phyloP scores from a whole-genome alignment of 2,888 invertebrate genomes.

The Hirtodrosophila confusa region DNA sequence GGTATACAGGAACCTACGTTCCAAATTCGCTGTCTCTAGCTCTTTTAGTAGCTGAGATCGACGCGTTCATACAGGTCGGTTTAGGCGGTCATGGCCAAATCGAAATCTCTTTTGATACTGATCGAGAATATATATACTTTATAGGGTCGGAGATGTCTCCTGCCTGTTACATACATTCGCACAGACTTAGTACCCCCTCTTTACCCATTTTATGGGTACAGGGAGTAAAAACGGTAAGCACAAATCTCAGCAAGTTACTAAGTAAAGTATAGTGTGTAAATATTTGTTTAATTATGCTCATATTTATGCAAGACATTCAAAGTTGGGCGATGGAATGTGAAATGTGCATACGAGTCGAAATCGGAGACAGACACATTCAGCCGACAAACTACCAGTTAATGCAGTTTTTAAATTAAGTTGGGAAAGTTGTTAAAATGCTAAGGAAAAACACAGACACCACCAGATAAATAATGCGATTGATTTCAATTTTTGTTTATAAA shows the following conservation, averaged over 20 bases:
- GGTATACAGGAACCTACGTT: too few relatives aligned
- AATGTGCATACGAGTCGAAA: conserved; percentile 37
- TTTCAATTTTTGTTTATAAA: conserved; percentile 1
- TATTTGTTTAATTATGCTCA: conserved; percentile 77
- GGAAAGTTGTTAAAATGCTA: conserved; percentile 31
- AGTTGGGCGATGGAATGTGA: conserved; percentile 52
- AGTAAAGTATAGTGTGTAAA: conserved; percentile 71
- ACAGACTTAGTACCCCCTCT: too few relatives aligned
- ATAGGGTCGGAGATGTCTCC: too few relatives aligned
- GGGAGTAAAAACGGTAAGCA: conserved; percentile 57
- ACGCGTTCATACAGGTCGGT: too few relatives aligned
- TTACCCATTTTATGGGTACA: too few relatives aligned
- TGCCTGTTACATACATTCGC: too few relatives aligned
- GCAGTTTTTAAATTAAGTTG: conserved; percentile 21
- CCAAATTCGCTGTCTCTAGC: too few relatives aligned
- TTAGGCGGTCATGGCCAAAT: too few relatives aligned
- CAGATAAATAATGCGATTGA: conserved; percentile 6
- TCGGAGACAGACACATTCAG: conserved; percentile 42
- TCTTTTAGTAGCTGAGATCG: too few relatives aligned
- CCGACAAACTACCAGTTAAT: conserved; percentile 4
- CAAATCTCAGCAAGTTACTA: conserved; percentile 56
- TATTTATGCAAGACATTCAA: conserved; percentile 68
- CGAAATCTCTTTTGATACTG: too few relatives aligned
- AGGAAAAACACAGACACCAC: conserved; percentile 1
- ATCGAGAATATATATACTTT: too few relatives aligned